Base-by-base conservation (phyloP, 2,888 invertebrate genomes). In the Panzeria rudis region DNA sequence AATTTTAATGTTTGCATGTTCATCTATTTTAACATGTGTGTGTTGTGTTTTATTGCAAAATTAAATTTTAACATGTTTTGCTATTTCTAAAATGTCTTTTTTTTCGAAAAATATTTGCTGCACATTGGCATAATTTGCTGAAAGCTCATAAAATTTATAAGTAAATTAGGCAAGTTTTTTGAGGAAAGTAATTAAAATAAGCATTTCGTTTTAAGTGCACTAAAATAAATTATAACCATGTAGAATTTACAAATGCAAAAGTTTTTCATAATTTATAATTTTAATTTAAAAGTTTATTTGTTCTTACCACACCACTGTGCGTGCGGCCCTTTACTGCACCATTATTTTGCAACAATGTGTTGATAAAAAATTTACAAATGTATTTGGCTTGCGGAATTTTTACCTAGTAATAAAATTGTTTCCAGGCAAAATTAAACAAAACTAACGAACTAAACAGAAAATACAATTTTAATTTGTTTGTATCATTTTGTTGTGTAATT, bases 401-500 rank as follows among this genome's bases (percentile, higher is more conserved):
- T n/a, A 56, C 35, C 23, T 41, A 29, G 25, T 44, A 44, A n/a
- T 32, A 13, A 54, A 52, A 69, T 62, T 66, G 69, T 78, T 73
- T 66, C 9, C 38, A 66, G 17, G 29, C 72, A 66, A 71, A 68
- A 77, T 47, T 15, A 68, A 68, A 77, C 66, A 56, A 54, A 76
- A 78, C 38, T 20, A 78, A 68, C 59, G 47, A 47, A 69, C 32
- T 50, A 50, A 59, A 50, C 7, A 41, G 35, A 17, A 78, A 52
- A 68, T 52, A 54, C 9, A 23, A 44, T 44, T 81, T 61, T 41
- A 61, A 61, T 61, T 79, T 59, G 59, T 75, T 81, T 61, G 75
- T 81, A 69, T 75, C 44, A 75, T 69, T 75, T 81, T 54, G 38
- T 62, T 61, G 44, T 54, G 61, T 75, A 75, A 68, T 81, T 81